Evolutionary conservation across 2,113 vertebrate genomes (phyloP).

Genomic region (Zapus hudsonius): DNA sequence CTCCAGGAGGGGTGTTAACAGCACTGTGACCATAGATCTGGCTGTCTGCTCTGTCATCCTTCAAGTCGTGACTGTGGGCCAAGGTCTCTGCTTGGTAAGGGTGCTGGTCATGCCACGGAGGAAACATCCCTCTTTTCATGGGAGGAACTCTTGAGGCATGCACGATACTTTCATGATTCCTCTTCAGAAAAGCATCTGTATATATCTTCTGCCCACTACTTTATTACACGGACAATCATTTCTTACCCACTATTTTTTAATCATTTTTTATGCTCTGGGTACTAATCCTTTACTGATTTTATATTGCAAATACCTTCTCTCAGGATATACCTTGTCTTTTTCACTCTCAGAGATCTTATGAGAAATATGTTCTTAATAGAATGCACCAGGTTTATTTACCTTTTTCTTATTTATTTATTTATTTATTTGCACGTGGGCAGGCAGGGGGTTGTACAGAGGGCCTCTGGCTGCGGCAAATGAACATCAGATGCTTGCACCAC

Average conservation of each 20-base stretch:
- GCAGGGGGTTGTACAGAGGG: too few relatives aligned
- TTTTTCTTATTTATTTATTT: too few relatives aligned
- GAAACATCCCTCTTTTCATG: background rate
- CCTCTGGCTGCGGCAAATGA: too few relatives aligned
- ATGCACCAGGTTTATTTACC: background rate
- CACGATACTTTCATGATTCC: constrained; percentile 12
- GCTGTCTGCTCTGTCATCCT: background rate
- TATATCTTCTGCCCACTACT: constrained; percentile 3
- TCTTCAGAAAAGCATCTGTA: background rate
- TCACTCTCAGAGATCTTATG: background rate
- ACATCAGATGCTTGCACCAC: too few relatives aligned
- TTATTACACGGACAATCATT: background rate
- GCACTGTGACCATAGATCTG: background rate
- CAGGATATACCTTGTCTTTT: background rate
- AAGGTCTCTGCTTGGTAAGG: background rate
- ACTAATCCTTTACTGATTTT: background rate
- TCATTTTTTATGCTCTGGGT: background rate
- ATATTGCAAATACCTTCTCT: background rate
- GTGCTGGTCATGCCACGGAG: background rate
- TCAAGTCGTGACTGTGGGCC: background rate
- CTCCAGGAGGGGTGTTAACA: background rate
- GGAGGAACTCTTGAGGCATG: background rate
- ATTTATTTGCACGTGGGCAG: too few relatives aligned
- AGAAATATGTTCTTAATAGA: constrained; percentile 3
- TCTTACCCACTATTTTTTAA: background rate